Conservation (phyloP, 2,113 vertebrate genomes). For the Seriola rivoliana region DNA sequence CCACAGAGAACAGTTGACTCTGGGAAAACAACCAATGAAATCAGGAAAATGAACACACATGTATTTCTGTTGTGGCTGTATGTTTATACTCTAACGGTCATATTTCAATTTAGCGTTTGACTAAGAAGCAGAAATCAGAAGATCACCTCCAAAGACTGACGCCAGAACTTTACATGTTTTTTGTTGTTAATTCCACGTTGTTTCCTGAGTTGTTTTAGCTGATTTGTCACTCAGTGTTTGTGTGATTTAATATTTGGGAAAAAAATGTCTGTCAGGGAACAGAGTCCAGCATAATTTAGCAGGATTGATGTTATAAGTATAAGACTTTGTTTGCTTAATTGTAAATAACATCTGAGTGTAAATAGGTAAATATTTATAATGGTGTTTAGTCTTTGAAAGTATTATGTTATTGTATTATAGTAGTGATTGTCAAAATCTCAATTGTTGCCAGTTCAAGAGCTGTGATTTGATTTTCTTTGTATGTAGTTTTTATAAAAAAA, state of each 20-base stretch:
- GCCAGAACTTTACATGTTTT: not conserved
- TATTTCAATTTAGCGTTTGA: conserved; percentile 7
- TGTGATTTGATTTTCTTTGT: conserved; percentile 62
- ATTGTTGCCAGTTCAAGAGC: conserved; percentile 51
- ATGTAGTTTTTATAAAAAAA: conserved; percentile 48
- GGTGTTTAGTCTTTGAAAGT: conserved; percentile 50
- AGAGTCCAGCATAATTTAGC: conserved; percentile 21
- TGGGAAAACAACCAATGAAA: conserved; percentile 32
- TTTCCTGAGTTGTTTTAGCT: conserved; percentile 37
- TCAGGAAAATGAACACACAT: conserved; percentile 7
- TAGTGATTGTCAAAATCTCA: conserved; percentile 32
- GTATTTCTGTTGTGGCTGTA: not conserved
- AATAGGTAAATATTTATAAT: conserved; percentile 50
- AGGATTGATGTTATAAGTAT: not conserved
- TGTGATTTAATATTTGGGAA: conserved; percentile 7
- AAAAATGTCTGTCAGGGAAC: not conserved
- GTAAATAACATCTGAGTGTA: conserved; percentile 53
- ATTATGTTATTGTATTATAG: conserved; percentile 46
- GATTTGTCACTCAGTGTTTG: conserved; percentile 13
- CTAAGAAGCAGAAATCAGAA: conserved; percentile 4
- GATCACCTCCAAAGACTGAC: conserved; percentile 10
- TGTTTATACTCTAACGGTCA: not conserved
- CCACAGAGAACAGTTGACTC: not conserved
- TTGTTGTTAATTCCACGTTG: not conserved
- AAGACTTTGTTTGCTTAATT: conserved; percentile 29